Evolutionary conservation across 2,888 invertebrate genomes (phyloP), one percentile per base, ranked within the genome.

Genomic region (Drosophila maculinotata): DNA sequence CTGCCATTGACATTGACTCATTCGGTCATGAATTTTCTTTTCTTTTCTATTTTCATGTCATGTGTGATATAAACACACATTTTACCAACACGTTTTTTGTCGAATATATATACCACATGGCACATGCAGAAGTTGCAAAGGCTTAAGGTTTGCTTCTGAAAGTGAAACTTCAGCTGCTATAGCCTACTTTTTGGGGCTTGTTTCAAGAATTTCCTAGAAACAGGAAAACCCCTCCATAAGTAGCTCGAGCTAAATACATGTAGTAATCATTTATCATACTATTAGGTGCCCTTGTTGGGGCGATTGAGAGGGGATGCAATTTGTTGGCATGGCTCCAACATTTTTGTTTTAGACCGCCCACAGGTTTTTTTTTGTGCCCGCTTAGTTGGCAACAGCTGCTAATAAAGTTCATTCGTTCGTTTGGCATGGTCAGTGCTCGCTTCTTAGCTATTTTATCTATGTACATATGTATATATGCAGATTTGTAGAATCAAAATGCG

Each of bases 361-460:
- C 71, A 33, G 70, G 10, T 1, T 5, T n/a, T 10, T 14, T 53
- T 45, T 57, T 63, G 42, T 53, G 53, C 51, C 66, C 45, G 25
- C 54, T 56, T 56, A 67, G 79, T 60, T 76, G 76, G 76, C 76
- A 80, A 70, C 80, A 82, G 76, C 78, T 86, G 80, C 76, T 67
- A 62, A 67, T 72, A 63, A 73, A 76, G 62, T 58, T 53, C 58
- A 69, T 69, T 57, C 35, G 57, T n/a, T 14, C 15, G 58, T 25
- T 82, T 79, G 84, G 81, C 58, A 78, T 82, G 80, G 86, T 82
- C 85, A 82, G 76, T 72, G 63, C 53, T 59, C 33, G 53, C 26
- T 41, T 36, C 1, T n/a, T n/a, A n/a, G n/a, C n/a, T n/a, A n/a
- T n/a, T n/a, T n/a, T 38, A 15, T 38, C 10, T 30, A 9, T 20